Conservation (phyloP, 2,888 invertebrate species). For the Synanthedon andrenaeformis region DNA sequence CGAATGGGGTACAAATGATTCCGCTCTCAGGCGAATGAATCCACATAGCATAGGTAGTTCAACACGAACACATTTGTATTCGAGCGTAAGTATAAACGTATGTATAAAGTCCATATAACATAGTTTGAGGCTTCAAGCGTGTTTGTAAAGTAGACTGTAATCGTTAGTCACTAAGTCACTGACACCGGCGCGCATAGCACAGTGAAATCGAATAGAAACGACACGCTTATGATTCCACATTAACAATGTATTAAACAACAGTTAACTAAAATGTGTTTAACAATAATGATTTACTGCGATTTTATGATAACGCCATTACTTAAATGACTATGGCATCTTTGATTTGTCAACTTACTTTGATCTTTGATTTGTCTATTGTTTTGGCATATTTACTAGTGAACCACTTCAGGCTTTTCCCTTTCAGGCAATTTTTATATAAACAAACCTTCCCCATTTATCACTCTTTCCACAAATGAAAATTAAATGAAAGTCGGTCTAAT, state of each 20-base stretch:
- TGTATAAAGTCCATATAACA: slow-evolving; percentile 2
- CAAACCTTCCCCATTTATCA: no score
- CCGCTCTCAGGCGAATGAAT: slow-evolving; percentile 13
- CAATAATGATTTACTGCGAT: not conserved
- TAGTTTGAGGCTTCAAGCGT: slow-evolving; percentile 23
- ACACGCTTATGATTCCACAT: slow-evolving; percentile 20
- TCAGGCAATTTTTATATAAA: no score
- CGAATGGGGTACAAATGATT: slow-evolving; percentile 9
- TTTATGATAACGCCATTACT: no score
- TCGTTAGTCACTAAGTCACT: slow-evolving; percentile 43
- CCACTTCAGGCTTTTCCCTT: no score
- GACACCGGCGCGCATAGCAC: slow-evolving; percentile 38
- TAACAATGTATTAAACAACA: not conserved
- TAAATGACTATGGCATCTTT: no score
- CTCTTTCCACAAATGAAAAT: no score
- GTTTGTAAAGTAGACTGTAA: slow-evolving; percentile 35
- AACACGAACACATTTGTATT: slow-evolving; percentile 12
- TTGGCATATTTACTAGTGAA: no score
- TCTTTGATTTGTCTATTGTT: no score
- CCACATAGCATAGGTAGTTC: slow-evolving; percentile 5
- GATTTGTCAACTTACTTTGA: no score
- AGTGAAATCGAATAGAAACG: slow-evolving; percentile 33
- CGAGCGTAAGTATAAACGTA: slow-evolving; percentile 1
- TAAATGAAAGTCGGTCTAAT: no score
- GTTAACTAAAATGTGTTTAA: not conserved